Conservation (phyloP, 2,113 vertebrate species). For the Catagonus wagneri region DNA sequence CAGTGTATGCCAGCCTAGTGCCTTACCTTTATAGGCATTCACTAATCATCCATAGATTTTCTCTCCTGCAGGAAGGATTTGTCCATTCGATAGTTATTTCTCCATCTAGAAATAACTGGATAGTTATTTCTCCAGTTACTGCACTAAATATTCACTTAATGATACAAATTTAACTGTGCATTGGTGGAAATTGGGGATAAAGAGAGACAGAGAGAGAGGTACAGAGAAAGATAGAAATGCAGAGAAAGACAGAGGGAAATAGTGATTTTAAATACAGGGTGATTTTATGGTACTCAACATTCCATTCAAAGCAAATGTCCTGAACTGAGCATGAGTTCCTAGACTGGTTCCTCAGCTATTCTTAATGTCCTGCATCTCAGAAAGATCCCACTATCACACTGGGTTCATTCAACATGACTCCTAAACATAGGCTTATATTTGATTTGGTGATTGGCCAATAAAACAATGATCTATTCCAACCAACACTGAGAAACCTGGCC, state of each 20-base stretch:
- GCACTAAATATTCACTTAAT: neutral
- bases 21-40: neutral
- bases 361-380: neutral
- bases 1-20: neutral
- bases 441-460: neutral
- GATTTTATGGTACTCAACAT: neutral
- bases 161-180: neutral
- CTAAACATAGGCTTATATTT: neutral
- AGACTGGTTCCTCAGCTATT: neutral
- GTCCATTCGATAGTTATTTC: neutral
- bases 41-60: neutral
- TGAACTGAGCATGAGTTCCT: neutral
- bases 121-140: neutral
- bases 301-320: neutral
- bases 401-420: neutral
- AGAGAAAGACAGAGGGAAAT: neutral
- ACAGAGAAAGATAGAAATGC: neutral
- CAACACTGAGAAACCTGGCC: neutral
- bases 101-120: neutral
- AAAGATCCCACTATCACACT: neutral
- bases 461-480: neutral
- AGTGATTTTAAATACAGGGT: neutral
- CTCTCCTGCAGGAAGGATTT: neutral
- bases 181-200: neutral
- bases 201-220: neutral